Base-by-base conservation (phyloP, 2,888 invertebrate species). In the Allacma fusca region DNA sequence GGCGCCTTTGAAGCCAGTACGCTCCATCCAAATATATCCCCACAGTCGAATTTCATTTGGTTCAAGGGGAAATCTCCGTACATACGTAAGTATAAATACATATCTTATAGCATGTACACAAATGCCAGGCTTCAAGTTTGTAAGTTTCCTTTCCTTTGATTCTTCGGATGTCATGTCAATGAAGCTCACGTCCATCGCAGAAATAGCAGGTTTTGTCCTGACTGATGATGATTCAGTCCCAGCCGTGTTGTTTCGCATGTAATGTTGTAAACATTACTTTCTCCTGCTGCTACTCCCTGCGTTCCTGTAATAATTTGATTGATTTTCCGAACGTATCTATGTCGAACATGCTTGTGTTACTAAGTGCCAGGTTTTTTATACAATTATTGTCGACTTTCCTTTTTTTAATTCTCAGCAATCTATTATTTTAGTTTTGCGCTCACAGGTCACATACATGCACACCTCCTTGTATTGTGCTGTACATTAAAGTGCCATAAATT, bases 211-310 rank as follows among this genome's bases (percentile, higher is more conserved):
- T 50, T 50, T 50, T 50, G 50, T n/a, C 50, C 50, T 50, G 50
- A 50, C 50, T 13, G 50, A 50, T 50, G 50, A 50, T 50, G 7
- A 34, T 50, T 50, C n/a, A 50, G 50, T 50, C n/a, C n/a, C 50
- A 50, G 50, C 19, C 50, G 4, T 50, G 50, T 34, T 50, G 19
- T 19, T 9, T 50, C 7, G 7, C 50, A 5, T 19, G n/a, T 9
- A 16, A 50, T 50, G 2, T 13, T 50, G 1, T 50, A 16, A 9
- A n/a, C 50, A 2, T 50, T 13, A 50, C 19, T 9, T 50, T 2
- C 19, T 50, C 9, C 9, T 34, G 34, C 4, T 34, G 34, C 7
- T 50, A 50, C 50, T n/a, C 13, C 40, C 13, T 40, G 40, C 5
- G 16, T 19, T 16, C n/a, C 50, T n/a, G 50, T 50, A 50, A 16